Evolutionary conservation across 1,140 invertebrate species (phyloP).

Genomic region (Batillaria attramentaria): DNA sequence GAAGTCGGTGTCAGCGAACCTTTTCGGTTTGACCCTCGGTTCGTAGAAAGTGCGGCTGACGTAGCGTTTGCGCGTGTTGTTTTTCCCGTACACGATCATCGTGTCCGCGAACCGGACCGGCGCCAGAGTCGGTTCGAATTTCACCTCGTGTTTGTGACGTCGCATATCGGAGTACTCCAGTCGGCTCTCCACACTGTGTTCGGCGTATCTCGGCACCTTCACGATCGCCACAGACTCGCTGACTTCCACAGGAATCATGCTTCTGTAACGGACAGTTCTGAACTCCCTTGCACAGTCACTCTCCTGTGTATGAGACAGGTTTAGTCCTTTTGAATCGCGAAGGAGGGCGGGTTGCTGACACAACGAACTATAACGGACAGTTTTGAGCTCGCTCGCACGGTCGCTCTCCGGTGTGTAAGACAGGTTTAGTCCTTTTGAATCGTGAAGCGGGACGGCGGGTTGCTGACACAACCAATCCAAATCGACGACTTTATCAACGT

Average conservation of each 20-base stretch:
- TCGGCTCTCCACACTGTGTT: constrained; percentile 46
- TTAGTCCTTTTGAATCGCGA: background rate
- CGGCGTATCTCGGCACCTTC: constrained; percentile 46
- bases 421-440: background rate
- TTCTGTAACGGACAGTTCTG: background rate
- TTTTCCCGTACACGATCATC: constrained; percentile 48
- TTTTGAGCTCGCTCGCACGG: background rate
- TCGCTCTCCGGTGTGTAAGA: background rate
- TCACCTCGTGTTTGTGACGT: constrained; percentile 52
- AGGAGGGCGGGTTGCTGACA: background rate
- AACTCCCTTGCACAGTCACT: background rate
- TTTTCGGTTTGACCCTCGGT: constrained; percentile 48
- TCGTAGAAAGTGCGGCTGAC: constrained; percentile 58
- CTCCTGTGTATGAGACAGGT: background rate
- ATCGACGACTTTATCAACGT: background rate
- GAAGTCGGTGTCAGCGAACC: constrained; percentile 52
- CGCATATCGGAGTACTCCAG: constrained; percentile 44
- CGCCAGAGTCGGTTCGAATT: constrained; percentile 46
- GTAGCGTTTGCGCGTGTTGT: constrained; percentile 53
- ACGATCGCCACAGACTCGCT: constrained; percentile 48
- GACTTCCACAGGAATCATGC: constrained; percentile 46
- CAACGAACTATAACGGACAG: background rate
- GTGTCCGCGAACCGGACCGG: constrained; percentile 52
- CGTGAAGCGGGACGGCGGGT: no score
- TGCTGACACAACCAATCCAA: no score